A percentile compares a stretch with the other conserved stretches of the same genome.
Conservation (phyloP, 2,797 vertebrate genomes). For the Gymnothorax reevesii region DNA sequence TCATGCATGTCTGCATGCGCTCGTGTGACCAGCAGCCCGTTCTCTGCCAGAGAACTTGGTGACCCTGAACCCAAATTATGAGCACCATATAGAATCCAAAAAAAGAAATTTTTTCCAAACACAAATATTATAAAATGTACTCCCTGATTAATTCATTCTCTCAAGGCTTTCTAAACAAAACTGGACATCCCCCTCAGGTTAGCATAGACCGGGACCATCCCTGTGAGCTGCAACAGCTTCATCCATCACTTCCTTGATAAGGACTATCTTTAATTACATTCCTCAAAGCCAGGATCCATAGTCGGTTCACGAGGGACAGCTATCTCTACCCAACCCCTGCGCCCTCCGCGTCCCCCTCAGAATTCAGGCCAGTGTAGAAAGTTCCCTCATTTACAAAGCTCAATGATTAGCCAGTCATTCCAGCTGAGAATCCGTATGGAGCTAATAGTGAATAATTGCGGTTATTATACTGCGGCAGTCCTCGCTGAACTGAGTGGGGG, state of each 20-base stretch:
- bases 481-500: constrained; percentile 50
- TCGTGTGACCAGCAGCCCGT: constrained; percentile 41
- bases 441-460: constrained; percentile 83
- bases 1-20: constrained; percentile 6
- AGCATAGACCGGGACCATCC: constrained; percentile 42
- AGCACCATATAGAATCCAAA: constrained; percentile 55
- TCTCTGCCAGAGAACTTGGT: constrained; percentile 1
- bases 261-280: constrained; percentile 70
- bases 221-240: constrained; percentile 60
- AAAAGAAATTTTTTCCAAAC: constrained; percentile 52
- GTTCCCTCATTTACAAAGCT: constrained; percentile 8
- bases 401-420: constrained; percentile 72
- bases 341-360: constrained; percentile 37
- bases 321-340: constrained; percentile 26
- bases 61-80: constrained; percentile 55
- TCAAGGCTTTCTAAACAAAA: constrained; percentile 27
- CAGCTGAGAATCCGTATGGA: constrained; percentile 77
- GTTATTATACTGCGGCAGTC: constrained; percentile 70
- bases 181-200: constrained; percentile 52
- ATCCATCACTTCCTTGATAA: constrained; percentile 72
- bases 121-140: constrained; percentile 67
- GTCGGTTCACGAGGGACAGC: constrained; percentile 18
- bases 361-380: constrained; percentile 65
- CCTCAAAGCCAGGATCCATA: constrained; percentile 21
- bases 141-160: constrained; percentile 22